Evolutionary conservation across 2,888 invertebrate genomes (phyloP), one percentile per base, ranked within the genome.

Genomic region (Phalera bucephala): DNA sequence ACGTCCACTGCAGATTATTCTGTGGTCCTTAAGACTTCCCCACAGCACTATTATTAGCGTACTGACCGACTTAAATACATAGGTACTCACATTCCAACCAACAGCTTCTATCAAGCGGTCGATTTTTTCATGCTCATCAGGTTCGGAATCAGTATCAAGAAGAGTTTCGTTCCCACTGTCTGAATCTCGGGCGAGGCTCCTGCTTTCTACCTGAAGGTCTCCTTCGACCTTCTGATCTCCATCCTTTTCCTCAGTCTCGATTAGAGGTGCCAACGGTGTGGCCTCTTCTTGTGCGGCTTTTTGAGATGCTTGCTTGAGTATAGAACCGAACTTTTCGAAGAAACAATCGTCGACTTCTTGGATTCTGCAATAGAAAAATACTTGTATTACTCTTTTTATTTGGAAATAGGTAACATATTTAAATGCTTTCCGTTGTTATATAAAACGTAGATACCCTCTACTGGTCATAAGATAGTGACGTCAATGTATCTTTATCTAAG

Each of bases 321-420:
- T 86, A 0, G 94, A 93, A 0, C 95, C 95, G 60, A 96, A 95
- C 65, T 94, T 94, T 74, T 96, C 96, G 72, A 96, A 96, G 79
- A 96, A 96, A 31, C 95, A 94, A 55, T 94, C 95, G 75, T 96
- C 96, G 10, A 94, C 91, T 83, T 95, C 94, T 86, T 95, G 95
- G 50, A 96, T 92, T 86, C 95, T 95, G 87, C 31, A 90, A 90
- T 61, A 65, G 14, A 8, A 15, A 32, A 17, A 21, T 10, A 2
- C 31, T 12, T 31, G 3, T 22, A 22, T 22, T 34, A 9, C 9
- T 25, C 4, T 10, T 25, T n/a, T n/a, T n/a, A n/a, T n/a, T n/a
- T n/a, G n/a, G n/a, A n/a, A n/a, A n/a, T n/a, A n/a, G n/a, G n/a
- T n/a, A n/a, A n/a, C n/a, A n/a, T n/a, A n/a, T n/a, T n/a, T n/a